phyloP scores from a whole-genome alignment of 1,140 invertebrate genomes.

The Diachasmimorpha longicaudata region DNA sequence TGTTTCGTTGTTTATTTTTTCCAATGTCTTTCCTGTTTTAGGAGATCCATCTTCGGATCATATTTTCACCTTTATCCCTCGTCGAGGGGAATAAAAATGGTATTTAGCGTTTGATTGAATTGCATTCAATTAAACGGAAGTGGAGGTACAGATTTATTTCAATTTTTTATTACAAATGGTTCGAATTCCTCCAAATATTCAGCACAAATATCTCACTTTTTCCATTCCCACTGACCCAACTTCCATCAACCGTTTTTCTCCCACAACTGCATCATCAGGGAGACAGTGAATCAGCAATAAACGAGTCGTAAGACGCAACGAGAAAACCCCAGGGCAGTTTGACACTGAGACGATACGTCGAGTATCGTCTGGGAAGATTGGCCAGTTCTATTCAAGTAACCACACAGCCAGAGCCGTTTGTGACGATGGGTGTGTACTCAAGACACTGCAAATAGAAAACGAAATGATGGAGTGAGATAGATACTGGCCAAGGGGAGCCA shows the following conservation, averaged over 20 bases:
- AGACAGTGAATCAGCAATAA: background rate
- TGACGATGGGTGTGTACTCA: background rate
- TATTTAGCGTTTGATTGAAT: no score
- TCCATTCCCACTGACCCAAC: background rate
- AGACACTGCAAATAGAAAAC: background rate
- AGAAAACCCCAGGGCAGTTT: background rate
- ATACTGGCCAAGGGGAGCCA: background rate
- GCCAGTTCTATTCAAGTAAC: background rate
- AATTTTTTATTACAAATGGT: no score
- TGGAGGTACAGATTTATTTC: no score
- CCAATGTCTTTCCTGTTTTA: no score
- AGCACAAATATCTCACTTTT: background rate
- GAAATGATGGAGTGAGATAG: background rate
- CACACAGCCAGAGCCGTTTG: background rate
- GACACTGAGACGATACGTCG: background rate
- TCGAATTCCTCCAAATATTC: background rate
- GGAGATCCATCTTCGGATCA: no score
- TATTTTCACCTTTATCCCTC: no score
- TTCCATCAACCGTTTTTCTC: background rate
- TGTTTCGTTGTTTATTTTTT: no score
- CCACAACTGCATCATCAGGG: background rate
- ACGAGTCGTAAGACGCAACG: background rate
- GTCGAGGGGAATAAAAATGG: no score
- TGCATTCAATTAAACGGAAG: no score
- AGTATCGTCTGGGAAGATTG: background rate